Percentiles rank a stretch among this genome's conserved stretches.
Conservation (phyloP, 2,797 vertebrate genomes). For the Acrossocheilus fasciatus region DNA sequence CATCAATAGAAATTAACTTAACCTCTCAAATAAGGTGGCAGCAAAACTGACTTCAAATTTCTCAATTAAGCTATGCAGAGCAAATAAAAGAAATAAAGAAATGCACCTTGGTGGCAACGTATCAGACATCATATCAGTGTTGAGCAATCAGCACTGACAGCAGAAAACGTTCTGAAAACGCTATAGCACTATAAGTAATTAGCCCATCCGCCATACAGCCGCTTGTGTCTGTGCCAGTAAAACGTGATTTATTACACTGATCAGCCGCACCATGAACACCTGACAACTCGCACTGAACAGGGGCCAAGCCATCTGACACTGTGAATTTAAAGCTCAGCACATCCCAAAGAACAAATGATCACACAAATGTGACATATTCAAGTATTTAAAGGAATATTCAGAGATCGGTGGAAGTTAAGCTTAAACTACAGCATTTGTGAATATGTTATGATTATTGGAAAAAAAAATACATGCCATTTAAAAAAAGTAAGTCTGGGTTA, state of each 20-base stretch:
- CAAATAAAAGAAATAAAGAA: constrained; percentile 2
- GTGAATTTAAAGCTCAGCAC: constrained; percentile 32
- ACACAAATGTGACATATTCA: constrained; percentile 14
- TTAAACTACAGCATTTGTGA: not conserved
- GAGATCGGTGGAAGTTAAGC: not conserved
- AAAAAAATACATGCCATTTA: not conserved
- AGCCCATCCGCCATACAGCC: constrained; percentile 49
- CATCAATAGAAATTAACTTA: constrained; percentile 38
- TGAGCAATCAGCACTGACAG: constrained; percentile 47
- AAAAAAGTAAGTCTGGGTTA: not conserved
- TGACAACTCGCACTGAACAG: constrained; percentile 49
- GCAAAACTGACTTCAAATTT: constrained; percentile 1
- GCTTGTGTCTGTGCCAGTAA: constrained; percentile 21
- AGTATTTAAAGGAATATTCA: not conserved
- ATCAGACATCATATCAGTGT: constrained; percentile 45
- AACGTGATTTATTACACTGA: constrained; percentile 59
- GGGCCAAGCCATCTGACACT: constrained; percentile 41
- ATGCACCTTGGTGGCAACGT: constrained; percentile 8
- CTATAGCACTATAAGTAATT: constrained; percentile 56
- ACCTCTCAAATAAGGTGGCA: not conserved
- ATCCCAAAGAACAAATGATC: constrained; percentile 22
- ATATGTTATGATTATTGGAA: not conserved
- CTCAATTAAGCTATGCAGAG: constrained; percentile 23
- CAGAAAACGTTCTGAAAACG: constrained; percentile 40
- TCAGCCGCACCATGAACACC: constrained; percentile 45